Evolutionary conservation across 2,113 vertebrate genomes (phyloP), one percentile per base, ranked within the genome.

Genomic region (Zapus hudsonius): DNA sequence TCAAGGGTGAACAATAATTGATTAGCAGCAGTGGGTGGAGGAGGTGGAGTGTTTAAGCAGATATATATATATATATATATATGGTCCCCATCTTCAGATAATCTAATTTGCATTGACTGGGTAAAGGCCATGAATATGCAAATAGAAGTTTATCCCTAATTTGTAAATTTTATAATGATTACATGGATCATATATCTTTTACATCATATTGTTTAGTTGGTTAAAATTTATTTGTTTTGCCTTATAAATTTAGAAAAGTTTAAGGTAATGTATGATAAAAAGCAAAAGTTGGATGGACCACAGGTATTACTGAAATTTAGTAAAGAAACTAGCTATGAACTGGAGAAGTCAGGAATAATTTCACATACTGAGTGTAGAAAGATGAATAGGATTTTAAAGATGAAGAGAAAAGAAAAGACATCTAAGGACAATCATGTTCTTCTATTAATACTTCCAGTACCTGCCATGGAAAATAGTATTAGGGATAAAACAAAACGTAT

Each of bases 251-350:
- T 89, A 38, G 84, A 87, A 84, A 81, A 42, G 31, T 33, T 94
- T 83, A 91, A 66, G 52, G 72, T 91, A 89, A 83, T 16, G 87
- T 63, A 93, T 76, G n/a, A 84, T 84, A 89, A 89, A 90, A 8
- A 67, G n/a, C 11, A 91, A 94, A 92, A 94, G 17, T 84, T 95
- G 84, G 31, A 42, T 13, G 74, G 47, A 73, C 29, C 87, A 73
- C 10, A 87, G 70, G 22, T 73, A 69, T 69, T 66, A 82, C 7
- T 84, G 25, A 93, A 87, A 92, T 57, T 84, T 61, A 87, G 67
- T 38, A 84, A 72, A 79, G 23, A 59, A 84, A 87, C 75, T 70
- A 84, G 67, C 44, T 76, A 87, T 38, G 9, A 93, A 87, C 29
- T 69, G 31, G 74, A 80, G 4, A 59, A 69, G 63, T 42, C 66